Percentiles rank a stretch among this genome's conserved stretches.
Evolutionary conservation across 2,797 vertebrate genomes (phyloP).

Genomic region (Astyanax mexicanus): DNA sequence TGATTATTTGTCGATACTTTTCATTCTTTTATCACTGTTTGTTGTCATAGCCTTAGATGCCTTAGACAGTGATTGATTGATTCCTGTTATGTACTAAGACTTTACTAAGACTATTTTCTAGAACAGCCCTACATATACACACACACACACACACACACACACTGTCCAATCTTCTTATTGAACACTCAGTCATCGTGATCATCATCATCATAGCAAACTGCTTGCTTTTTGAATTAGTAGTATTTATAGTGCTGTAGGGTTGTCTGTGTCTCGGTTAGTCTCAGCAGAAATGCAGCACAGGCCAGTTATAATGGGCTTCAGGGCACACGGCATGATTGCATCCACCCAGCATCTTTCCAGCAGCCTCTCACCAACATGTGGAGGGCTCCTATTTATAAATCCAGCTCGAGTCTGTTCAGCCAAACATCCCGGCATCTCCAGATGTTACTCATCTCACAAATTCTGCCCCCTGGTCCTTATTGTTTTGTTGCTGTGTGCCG

Average conservation of each 20-base stretch:
- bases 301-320: conserved; percentile 41
- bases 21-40: no score
- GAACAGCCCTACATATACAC: conserved; percentile 22
- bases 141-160: no score
- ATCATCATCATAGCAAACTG: background rate
- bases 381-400: conserved; percentile 71
- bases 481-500: conserved; percentile 47
- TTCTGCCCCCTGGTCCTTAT: conserved; percentile 6
- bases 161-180: conserved; percentile 11
- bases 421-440: conserved; percentile 70
- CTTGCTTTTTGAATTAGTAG: no score
- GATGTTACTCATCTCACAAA: conserved; percentile 58
- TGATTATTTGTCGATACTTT: no score
- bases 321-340: conserved; percentile 51
- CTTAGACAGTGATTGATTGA: no score
- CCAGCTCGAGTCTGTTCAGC: conserved; percentile 59
- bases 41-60: no score
- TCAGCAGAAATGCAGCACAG: conserved; percentile 47
- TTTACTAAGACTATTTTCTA: no score
- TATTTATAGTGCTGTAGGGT: conserved; percentile 18
- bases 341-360: conserved; percentile 60
- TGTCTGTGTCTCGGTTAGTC: conserved; percentile 59
- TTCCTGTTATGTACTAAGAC: no score
- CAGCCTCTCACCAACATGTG: conserved; percentile 62
- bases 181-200: conserved; percentile 12